phyloP scores from a whole-genome alignment of 2,888 invertebrate genomes.

The Ennomos fuscantarius region DNA sequence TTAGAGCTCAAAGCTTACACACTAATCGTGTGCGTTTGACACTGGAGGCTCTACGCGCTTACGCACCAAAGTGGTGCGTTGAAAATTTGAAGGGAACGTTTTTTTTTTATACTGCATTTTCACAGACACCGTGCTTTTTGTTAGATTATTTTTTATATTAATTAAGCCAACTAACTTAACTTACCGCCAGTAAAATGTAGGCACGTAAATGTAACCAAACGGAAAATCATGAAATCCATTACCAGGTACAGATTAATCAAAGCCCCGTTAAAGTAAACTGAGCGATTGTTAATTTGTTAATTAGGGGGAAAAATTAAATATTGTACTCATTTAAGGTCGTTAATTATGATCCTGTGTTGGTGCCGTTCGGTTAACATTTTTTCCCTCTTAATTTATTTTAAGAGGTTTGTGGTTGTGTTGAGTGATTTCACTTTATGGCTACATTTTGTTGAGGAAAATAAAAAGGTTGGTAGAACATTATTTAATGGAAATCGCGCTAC shows the following conservation, averaged over 20 bases:
- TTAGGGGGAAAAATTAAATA: conserved; percentile 26
- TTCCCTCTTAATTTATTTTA: neutral
- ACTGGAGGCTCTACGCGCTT: no score
- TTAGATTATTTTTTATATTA: no score
- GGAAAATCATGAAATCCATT: conserved; percentile 31
- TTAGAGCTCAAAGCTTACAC: no score
- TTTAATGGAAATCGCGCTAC: no score
- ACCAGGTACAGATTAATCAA: conserved; percentile 29
- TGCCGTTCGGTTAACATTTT: neutral
- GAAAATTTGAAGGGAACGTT: no score
- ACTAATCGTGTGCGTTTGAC: no score
- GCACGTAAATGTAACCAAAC: conserved; percentile 13
- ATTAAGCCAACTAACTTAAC: neutral
- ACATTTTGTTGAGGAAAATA: no score
- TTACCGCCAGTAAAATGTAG: conserved; percentile 4
- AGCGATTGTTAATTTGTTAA: conserved; percentile 27
- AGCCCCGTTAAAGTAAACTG: conserved; percentile 22
- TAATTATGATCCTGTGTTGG: conserved; percentile 3
- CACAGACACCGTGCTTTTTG: no score
- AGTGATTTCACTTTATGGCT: neutral
- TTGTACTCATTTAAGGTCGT: conserved; percentile 18
- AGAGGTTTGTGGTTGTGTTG: neutral
- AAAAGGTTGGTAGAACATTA: no score
- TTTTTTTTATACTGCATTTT: no score
- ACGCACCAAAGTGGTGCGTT: no score